A percentile compares a stretch with the other conserved stretches of the same genome.
These are phyloP conservation scores for Chrosomus eos DNA, from an alignment of 2,797 vertebrate genomes.

Conservation along the genomic window DNA sequence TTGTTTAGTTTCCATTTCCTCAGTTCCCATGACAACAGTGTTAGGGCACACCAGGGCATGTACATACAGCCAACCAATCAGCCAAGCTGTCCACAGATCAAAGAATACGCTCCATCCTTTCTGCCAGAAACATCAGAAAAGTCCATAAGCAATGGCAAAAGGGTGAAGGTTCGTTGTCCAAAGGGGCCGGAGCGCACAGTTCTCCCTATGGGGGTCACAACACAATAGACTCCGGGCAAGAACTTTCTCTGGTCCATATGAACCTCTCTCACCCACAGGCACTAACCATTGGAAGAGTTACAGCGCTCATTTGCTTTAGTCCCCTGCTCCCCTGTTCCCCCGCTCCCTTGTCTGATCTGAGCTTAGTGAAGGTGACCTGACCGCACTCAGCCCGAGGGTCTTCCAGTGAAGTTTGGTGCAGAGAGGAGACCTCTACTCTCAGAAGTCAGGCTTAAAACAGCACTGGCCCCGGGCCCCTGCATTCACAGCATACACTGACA, in stretches of 20 bases:
- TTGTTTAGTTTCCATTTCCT: constrained; percentile 59
- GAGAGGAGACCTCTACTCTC: constrained; percentile 42
- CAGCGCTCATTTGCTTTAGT: constrained; percentile 26
- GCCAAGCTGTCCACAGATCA: constrained; percentile 29
- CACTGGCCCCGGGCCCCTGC: constrained; percentile 25
- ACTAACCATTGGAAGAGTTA: neutral
- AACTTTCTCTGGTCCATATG: neutral
- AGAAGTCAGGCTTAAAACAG: constrained; percentile 47
- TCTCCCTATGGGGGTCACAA: constrained; percentile 33
- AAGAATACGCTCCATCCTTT: constrained; percentile 1
- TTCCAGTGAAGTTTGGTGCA: constrained; percentile 30
- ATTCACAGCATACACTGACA: constrained; percentile 21
- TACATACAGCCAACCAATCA: constrained; percentile 66
- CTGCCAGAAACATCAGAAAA: constrained; percentile 14
- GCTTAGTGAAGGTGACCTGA: constrained; percentile 52
- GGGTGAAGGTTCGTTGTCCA: constrained; percentile 64
- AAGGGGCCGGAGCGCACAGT: constrained; percentile 57
- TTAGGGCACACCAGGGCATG: constrained; percentile 68
- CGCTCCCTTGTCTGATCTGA: constrained; percentile 43
- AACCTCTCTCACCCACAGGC: constrained; percentile 2
- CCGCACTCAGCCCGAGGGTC: constrained; percentile 29
- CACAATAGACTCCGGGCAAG: neutral
- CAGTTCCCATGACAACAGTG: constrained; percentile 67
- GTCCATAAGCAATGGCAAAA: constrained; percentile 65
- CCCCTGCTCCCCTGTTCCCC: constrained; percentile 31